Percentiles rank a stretch among this genome's conserved stretches.
These are phyloP conservation scores for Ips nitidus DNA, from an alignment of 1,140 invertebrate genomes.

Conservation along the genomic window DNA sequence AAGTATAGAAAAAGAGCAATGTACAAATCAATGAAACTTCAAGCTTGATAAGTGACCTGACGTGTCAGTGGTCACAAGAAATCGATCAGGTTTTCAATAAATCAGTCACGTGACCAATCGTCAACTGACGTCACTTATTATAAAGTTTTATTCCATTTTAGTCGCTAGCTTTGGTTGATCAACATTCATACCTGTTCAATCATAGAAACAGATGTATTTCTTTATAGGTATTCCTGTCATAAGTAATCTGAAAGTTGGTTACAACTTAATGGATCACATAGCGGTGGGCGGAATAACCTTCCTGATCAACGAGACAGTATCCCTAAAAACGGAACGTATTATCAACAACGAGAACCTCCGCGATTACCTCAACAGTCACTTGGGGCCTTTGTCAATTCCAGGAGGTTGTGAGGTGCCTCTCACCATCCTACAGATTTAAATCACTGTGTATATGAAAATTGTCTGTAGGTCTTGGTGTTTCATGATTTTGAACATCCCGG, in stretches of 20 bases:
- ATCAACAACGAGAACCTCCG: conserved; percentile 47
- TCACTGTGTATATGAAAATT: background rate
- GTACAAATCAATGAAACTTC: no score
- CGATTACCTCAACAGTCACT: conserved; percentile 57
- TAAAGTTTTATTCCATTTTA: no score
- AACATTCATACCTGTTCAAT: no score
- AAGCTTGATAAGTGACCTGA: no score
- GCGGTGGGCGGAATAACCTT: conserved; percentile 70
- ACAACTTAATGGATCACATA: conserved; percentile 79
- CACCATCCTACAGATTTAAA: background rate
- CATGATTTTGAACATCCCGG: conserved; percentile 55
- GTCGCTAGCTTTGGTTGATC: no score
- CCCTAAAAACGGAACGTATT: conserved; percentile 40
- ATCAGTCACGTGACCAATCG: no score
- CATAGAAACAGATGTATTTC: background rate
- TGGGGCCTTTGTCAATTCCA: conserved; percentile 72
- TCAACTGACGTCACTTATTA: no score
- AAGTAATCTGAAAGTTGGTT: conserved; percentile 73
- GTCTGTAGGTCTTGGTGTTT: conserved; percentile 36
- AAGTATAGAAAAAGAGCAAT: no score
- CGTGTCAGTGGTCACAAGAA: no score
- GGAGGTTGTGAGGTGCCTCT: conserved; percentile 71
- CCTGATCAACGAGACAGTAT: conserved; percentile 58
- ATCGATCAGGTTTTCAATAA: no score
- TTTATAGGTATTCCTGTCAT: conserved; percentile 59